Evolutionary conservation across 2,888 invertebrate species (phyloP), one percentile per base, ranked within the genome.

Genomic region (Dicycla oo): DNA sequence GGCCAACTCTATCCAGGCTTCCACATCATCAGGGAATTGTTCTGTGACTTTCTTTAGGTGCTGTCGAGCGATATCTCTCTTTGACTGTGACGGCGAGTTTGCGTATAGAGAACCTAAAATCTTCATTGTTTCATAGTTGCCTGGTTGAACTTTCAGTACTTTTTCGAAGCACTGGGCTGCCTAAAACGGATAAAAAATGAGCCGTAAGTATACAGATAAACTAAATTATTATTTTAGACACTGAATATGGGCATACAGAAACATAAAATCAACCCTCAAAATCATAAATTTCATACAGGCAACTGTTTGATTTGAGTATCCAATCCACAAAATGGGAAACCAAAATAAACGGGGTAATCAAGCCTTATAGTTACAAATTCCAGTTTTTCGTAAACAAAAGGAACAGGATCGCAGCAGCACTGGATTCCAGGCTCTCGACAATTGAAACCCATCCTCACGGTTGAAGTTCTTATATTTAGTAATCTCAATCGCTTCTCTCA

Each of bases 41-140:
- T 99, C 99, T 0, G 99, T 99, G 34, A 98, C 98, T 94, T 99
- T 99, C 91, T 98, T 98, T 66, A 99, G 96, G 93, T 99, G 99
- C 87, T 98, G 98, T 91, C 99, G 98, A 0, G 99, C 99, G 80
- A 98, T 98, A 86, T 99, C 99, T 13, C 99, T 96, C 92, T 99
- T 98, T 0, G 98, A 98, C 90, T 99, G 98, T 5, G 98, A 98
- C 23, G 97, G 96, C 0, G 98, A 98, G 89, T 97, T 98, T 0
- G 99, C 99, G 92, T 99, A 99, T 0, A 99, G 95, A 0, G 99
- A 99, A 3, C 99, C 99, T 15, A 99, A 97, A 86, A 99, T 99
- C 96, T 99, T 99, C 99, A 99, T 99, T 0, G 99, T 99, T 93
- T 99, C 99, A 90, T 99, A 99, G 96, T 99, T 99, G 49, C 99